Conservation (phyloP, 1,140 invertebrate species). For the Brachionus koreanus region DNA sequence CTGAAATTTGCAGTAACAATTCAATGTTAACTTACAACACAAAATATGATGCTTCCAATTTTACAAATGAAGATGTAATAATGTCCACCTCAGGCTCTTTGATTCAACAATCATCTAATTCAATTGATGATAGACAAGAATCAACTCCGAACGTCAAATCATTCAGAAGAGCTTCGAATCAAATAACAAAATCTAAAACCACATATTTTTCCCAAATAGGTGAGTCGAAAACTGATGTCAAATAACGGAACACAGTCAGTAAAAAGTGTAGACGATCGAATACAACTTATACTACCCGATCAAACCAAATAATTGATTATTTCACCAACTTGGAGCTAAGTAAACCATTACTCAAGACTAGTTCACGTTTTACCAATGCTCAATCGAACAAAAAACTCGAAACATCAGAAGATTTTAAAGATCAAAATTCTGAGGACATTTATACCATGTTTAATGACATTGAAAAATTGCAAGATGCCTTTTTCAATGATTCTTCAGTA, state of each 20-base stretch:
- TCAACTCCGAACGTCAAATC: background rate
- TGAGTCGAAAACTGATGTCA: background rate
- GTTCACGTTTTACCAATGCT: background rate
- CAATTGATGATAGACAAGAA: background rate
- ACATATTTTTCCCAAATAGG: background rate
- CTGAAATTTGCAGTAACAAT: background rate
- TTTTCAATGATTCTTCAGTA: constrained; percentile 17
- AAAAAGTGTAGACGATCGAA: constrained; percentile 20
- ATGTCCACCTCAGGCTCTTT: background rate
- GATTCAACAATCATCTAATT: background rate
- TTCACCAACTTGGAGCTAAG: constrained; percentile 21
- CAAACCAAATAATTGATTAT: constrained; percentile 17
- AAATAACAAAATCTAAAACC: constrained; percentile 14
- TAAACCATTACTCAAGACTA: background rate
- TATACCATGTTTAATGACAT: constrained; percentile 10
- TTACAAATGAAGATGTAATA: constrained; percentile 1
- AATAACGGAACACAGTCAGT: background rate
- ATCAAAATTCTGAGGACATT: background rate
- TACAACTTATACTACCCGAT: background rate
- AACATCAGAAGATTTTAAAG: background rate
- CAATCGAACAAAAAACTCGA: background rate
- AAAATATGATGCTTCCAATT: constrained; percentile 3
- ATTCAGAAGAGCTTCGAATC: background rate
- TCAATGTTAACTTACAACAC: constrained; percentile 34
- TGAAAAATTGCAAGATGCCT: constrained; percentile 37